Evolutionary conservation across 2,113 vertebrate species (phyloP).

Genomic region (Aspiorhynchus laticeps): DNA sequence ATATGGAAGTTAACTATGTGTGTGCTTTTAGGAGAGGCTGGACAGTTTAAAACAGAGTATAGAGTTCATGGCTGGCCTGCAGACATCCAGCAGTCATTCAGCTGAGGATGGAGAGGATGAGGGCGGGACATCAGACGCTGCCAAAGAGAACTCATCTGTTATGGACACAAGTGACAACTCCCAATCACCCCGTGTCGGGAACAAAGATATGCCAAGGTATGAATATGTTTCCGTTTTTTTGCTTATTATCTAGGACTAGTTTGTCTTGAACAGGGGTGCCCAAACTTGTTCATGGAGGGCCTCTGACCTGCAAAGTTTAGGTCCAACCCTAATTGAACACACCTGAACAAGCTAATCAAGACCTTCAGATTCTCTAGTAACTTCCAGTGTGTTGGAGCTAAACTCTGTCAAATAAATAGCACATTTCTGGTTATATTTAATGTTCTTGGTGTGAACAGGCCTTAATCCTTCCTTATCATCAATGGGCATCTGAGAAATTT

Average conservation of each 20-base stretch:
- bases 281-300: too few species aligned
- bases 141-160: conserved; percentile 66
- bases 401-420: too few species aligned
- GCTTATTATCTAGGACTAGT: not conserved
- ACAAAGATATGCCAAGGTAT: conserved; percentile 79
- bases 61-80: conserved; percentile 93
- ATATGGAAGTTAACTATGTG: not conserved
- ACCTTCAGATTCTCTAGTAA: too few species aligned
- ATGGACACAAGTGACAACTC: conserved; percentile 74
- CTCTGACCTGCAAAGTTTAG: too few species aligned
- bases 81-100: conserved; percentile 77
- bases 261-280: not conserved
- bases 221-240: not conserved
- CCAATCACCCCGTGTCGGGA: conserved; percentile 76
- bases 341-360: too few species aligned
- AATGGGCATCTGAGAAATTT: not conserved
- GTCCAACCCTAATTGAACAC: too few species aligned
- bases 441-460: not conserved
- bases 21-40: conserved; percentile 84
- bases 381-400: too few species aligned
- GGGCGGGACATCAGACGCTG: conserved; percentile 66
- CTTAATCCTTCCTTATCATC: not conserved
- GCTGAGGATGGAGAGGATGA: conserved; percentile 71
- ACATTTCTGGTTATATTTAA: not conserved
- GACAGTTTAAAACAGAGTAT: conserved; percentile 96